These are phyloP conservation scores for Octonoba sinensis DNA, from an alignment of 2,888 invertebrate genomes.

Conservation along the genomic window DNA sequence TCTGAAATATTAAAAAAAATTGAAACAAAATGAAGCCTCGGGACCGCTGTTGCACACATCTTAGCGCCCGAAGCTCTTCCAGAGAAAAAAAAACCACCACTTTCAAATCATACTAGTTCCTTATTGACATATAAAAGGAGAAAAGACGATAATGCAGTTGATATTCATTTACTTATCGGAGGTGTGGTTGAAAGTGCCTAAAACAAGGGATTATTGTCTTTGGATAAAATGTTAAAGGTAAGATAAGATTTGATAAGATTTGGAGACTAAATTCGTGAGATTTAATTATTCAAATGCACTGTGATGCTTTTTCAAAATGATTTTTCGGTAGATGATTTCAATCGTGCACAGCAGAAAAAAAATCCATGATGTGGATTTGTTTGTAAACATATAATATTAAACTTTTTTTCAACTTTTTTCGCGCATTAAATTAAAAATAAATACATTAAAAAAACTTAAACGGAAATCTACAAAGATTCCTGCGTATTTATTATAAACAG, in stretches of 20 bases:
- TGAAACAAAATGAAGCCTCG: conserved; percentile 5
- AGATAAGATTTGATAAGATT: not conserved
- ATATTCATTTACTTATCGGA: conserved; percentile 32
- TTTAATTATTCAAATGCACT: no score
- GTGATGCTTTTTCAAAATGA: no score
- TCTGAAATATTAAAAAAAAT: conserved; percentile 11
- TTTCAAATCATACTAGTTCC: conserved; percentile 37
- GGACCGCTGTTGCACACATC: conserved; percentile 21
- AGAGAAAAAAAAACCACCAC: conserved; percentile 12
- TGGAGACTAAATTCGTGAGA: not conserved
- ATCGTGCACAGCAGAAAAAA: no score
- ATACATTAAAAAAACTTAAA: no score
- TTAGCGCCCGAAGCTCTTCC: conserved; percentile 15
- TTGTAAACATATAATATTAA: no score
- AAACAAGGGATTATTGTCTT: conserved; percentile 25
- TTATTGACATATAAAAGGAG: conserved; percentile 51
- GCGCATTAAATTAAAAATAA: no score
- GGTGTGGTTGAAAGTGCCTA: not conserved
- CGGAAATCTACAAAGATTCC: no score
- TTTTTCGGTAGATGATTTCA: no score
- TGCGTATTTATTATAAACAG: no score
- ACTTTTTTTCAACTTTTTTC: no score
- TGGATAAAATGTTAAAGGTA: conserved; percentile 56
- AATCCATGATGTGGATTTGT: no score
- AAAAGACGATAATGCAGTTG: conserved; percentile 47